These are phyloP conservation scores for Centrocercus urophasianus DNA, from an alignment of 2,113 vertebrate genomes.

Conservation along the genomic window DNA sequence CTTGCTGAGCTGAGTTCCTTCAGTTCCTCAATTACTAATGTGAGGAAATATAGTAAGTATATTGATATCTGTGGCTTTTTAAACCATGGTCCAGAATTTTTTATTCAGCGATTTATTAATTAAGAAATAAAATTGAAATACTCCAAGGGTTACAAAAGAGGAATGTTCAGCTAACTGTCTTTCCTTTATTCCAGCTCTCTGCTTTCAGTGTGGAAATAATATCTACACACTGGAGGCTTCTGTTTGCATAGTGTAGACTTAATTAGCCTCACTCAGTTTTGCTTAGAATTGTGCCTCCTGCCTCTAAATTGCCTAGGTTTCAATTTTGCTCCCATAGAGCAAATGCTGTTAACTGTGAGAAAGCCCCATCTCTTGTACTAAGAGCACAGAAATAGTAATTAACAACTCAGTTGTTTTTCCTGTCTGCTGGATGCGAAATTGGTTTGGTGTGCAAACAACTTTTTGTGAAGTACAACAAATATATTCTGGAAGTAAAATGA, in stretches of 20 bases:
- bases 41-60: neutral
- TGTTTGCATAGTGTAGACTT: neutral
- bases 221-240: neutral
- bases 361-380: accelerated
- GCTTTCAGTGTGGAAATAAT: neutral
- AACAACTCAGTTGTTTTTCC: neutral
- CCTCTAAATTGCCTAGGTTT: neutral
- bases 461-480: neutral
- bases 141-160: neutral
- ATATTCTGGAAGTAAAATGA: neutral
- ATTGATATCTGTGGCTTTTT: neutral
- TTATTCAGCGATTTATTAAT: neutral
- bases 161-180: neutral
- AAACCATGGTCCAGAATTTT: neutral
- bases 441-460: neutral
- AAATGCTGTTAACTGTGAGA: neutral
- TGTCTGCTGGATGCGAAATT: neutral
- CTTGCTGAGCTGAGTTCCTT: neutral
- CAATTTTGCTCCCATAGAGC: neutral
- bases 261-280: neutral
- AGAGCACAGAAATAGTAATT: neutral
- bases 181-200: neutral
- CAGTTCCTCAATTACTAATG: neutral
- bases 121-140: neutral
- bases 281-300: neutral